Conservation (phyloP, 1,140 invertebrate genomes). For the Zaprionus nigranus region DNA sequence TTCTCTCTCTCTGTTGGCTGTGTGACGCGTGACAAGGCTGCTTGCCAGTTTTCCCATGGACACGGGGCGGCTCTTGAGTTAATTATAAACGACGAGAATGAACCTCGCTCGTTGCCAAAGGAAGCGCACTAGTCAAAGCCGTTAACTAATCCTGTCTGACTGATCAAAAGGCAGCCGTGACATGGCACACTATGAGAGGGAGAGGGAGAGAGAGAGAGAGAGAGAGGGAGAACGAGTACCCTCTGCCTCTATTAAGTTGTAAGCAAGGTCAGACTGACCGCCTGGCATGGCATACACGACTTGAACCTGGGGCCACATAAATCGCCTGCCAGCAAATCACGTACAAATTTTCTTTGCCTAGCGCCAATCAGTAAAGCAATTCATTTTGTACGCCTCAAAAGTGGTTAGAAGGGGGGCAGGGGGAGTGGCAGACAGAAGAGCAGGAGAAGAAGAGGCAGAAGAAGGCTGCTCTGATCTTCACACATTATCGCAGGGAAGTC, state of each 20-base stretch:
- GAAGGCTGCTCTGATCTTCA: conserved; percentile 52
- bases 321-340: conserved; percentile 44
- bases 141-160: conserved; percentile 71
- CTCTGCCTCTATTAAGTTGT: conserved; percentile 36
- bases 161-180: conserved; percentile 71
- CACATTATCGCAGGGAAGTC: conserved; percentile 56
- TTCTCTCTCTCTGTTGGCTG: not conserved
- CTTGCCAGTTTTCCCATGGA: conserved; percentile 58
- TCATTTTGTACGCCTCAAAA: conserved; percentile 57
- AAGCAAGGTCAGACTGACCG: conserved; percentile 52
- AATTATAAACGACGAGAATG: conserved; percentile 79
- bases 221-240: not conserved
- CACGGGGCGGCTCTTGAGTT: conserved; percentile 61
- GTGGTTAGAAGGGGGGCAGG: not conserved
- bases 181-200: not conserved
- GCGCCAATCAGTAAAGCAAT: conserved; percentile 70
- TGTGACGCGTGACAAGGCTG: conserved; percentile 69
- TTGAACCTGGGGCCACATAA: conserved; percentile 49
- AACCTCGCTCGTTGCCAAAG: conserved; percentile 57
- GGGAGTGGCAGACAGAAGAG: not conserved
- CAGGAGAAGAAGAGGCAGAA: not conserved
- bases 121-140: conserved; percentile 56
- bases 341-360: conserved; percentile 40
- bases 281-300: conserved; percentile 36
- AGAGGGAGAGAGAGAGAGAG: not conserved